phyloP scores from a whole-genome alignment of 2,113 vertebrate genomes.

The Cavia aperea region DNA sequence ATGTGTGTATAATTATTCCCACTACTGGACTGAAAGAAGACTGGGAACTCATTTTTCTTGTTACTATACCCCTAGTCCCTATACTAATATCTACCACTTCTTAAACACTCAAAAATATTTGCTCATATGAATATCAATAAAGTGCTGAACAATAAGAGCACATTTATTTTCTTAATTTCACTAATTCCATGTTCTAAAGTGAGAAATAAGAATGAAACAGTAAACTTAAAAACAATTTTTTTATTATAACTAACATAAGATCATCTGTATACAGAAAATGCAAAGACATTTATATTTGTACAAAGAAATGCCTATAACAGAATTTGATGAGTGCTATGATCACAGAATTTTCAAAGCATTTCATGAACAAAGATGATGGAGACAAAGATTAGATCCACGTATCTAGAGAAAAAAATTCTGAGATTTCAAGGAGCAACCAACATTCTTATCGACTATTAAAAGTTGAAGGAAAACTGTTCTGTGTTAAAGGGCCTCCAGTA shows the following conservation, averaged over 20 bases:
- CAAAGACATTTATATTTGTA: background rate
- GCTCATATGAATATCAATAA: background rate
- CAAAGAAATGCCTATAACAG: background rate
- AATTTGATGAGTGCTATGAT: background rate
- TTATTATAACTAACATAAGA: background rate
- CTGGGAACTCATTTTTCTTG: background rate
- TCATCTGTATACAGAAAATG: background rate
- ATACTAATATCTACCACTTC: background rate
- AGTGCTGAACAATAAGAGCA: background rate
- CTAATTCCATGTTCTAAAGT: constrained; percentile 11
- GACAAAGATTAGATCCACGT: background rate
- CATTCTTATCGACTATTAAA: background rate
- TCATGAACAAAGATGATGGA: background rate
- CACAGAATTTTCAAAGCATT: background rate
- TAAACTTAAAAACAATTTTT: background rate
- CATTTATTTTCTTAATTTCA: background rate
- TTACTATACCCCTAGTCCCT: background rate
- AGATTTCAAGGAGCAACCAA: background rate
- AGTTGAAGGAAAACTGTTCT: background rate
- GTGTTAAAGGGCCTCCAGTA: background rate
- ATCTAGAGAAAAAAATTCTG: background rate
- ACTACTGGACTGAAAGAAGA: background rate
- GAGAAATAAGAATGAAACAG: background rate
- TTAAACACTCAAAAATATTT: background rate
- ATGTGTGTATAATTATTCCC: background rate